Evolutionary conservation across 2,113 vertebrate species (phyloP).

Genomic region (Apodemus speciosus): DNA sequence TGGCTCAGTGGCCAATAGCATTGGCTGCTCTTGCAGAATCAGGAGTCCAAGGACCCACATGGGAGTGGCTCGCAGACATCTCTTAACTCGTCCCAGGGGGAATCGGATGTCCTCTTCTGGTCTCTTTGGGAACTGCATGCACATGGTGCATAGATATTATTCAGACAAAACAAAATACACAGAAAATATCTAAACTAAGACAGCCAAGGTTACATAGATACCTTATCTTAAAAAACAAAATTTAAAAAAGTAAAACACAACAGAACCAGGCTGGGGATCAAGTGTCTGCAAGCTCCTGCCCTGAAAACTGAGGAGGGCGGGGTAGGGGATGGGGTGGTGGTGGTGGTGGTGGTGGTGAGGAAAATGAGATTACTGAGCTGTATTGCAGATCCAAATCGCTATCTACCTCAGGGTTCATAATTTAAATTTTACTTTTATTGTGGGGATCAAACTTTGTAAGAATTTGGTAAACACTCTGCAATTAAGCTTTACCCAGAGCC

Average conservation of each 20-base stretch:
- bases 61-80: not conserved
- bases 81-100: not conserved
- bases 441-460: not conserved
- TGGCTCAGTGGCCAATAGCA: not conserved
- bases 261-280: not conserved
- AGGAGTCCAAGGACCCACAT: not conserved
- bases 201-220: too few relatives aligned
- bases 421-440: not conserved
- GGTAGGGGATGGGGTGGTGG: too few relatives aligned
- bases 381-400: not conserved
- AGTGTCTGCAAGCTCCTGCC: not conserved
- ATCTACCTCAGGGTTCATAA: not conserved
- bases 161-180: not conserved
- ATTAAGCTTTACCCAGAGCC: not conserved
- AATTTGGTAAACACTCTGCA: not conserved
- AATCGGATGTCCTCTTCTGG: not conserved
- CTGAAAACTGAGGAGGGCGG: not conserved
- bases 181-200: not conserved
- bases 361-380: not conserved
- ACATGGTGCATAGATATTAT: not conserved
- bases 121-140: not conserved
- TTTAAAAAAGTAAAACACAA: not conserved
- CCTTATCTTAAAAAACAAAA: not conserved
- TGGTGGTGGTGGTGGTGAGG: too few relatives aligned
- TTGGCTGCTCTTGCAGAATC: not conserved